Evolutionary conservation across 1,140 invertebrate genomes (phyloP), one percentile per base, ranked within the genome.

Genomic region (Cherax destructor): DNA sequence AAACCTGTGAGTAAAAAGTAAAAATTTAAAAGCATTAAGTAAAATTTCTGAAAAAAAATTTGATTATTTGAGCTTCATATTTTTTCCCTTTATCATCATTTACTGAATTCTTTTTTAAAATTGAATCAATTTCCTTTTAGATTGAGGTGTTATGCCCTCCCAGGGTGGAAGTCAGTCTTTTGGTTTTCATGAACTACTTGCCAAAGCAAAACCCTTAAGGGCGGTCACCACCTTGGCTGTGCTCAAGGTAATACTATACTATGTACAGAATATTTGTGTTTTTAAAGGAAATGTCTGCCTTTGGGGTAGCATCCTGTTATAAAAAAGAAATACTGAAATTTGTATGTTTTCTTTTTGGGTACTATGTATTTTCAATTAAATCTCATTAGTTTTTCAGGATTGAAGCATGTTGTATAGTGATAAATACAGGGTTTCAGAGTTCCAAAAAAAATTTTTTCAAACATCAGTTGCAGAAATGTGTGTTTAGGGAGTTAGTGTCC

Each of bases 181-280:
- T 18, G 92, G 94, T 83, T 93, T 92, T 49, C 92, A 94, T 59
- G 92, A 93, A 30, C 90, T 93, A 9, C 92, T 94, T n/a, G 92
- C 93, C 1, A 69, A 79, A 4, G 87, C 91, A 9, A 93, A 94
- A 83, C 90, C 92, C 56, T 83, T 94, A 10, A 94, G 41, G 94
- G 94, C 11, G 92, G 94, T 65, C 94, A 94, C 83, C 94, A 94
- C 41, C 85, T 95, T 94, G 86, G 92, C 93, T 41, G 80, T 95
- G 47, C 92, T 95, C 16, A 93, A 94, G 83, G 89, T 91, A 24
- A 41, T 24, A n/a, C n/a, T n/a, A 47, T 74, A 30, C n/a, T 21
- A 4, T 74, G 11, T n/a, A 74, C 24, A 74, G 30, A 5, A 74
- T 21, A 30, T 74, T 74, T 74, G 6, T 74, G 11, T 24, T 56